phyloP scores from a whole-genome alignment of 2,797 vertebrate genomes.

The Otus scops region DNA sequence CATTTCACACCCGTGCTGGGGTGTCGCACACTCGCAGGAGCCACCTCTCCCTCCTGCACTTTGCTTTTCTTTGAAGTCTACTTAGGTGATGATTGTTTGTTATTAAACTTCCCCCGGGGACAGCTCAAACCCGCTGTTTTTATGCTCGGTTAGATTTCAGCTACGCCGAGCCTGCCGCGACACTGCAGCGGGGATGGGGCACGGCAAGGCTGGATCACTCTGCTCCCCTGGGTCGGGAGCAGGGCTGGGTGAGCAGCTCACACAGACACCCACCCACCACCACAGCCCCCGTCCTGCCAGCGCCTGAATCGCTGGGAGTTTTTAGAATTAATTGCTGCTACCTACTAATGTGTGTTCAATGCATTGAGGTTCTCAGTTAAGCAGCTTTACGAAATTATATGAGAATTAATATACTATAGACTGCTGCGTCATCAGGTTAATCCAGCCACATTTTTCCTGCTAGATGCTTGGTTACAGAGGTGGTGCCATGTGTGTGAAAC shows the following conservation, averaged over 20 bases:
- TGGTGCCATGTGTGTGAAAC: rapidly evolving
- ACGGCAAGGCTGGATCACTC: background rate
- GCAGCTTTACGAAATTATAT: background rate
- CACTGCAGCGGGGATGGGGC: background rate
- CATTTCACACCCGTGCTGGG: rapidly evolving
- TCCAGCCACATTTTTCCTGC: background rate
- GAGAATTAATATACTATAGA: background rate
- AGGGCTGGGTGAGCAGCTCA: background rate
- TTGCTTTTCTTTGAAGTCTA: background rate
- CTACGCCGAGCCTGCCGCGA: background rate
- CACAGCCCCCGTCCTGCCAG: rapidly evolving
- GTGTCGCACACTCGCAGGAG: background rate
- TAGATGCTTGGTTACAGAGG: background rate
- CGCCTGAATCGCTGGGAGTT: background rate
- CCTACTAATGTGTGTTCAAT: background rate
- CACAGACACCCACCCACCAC: rapidly evolving
- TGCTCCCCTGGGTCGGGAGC: too few relatives aligned
- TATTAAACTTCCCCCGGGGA: background rate
- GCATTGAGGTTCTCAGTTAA: background rate
- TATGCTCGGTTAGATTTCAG: background rate
- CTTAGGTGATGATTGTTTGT: background rate
- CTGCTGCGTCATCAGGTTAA: background rate
- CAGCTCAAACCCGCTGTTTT: background rate
- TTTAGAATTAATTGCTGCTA: background rate
- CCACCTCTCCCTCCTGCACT: background rate